Conservation (phyloP, 2,797 vertebrate species). For the Odontamblyopus rebecca region DNA sequence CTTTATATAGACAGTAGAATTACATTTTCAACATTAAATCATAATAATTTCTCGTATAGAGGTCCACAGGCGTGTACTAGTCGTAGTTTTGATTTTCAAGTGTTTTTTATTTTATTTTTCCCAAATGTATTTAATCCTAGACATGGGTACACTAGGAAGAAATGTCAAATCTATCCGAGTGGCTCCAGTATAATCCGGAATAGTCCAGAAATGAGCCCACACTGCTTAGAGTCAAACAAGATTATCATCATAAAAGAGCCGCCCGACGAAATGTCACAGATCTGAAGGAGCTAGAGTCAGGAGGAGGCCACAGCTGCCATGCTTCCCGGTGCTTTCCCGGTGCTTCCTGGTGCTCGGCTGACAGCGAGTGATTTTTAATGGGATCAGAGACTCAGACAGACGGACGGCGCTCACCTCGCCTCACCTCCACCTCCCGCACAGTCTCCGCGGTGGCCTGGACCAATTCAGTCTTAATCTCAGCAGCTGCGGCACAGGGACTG, state of each 20-base stretch:
- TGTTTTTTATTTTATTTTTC: no score
- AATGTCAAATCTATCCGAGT: background rate
- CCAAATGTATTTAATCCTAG: background rate
- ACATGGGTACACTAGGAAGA: no score
- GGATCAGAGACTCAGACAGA: conserved; percentile 53
- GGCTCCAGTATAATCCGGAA: background rate
- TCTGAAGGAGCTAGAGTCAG: conserved; percentile 9
- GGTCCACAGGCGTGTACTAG: no score
- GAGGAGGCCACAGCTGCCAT: conserved; percentile 23
- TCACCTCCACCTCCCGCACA: background rate
- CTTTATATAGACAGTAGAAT: no score
- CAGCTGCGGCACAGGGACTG: conserved; percentile 17
- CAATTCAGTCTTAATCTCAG: conserved; percentile 49
- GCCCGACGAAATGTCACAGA: background rate
- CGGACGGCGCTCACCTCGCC: conserved; percentile 8
- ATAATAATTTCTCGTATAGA: no score
- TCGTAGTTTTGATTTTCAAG: no score
- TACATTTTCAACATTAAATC: no score
- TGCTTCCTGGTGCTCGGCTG: conserved; percentile 36
- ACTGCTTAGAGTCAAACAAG: background rate
- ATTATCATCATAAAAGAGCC: background rate
- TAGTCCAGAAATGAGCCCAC: background rate
- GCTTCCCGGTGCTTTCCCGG: conserved; percentile 27
- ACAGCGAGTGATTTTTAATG: conserved; percentile 41
- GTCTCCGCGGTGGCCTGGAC: conserved; percentile 37